Percentiles rank a stretch among this genome's conserved stretches.
Evolutionary conservation across 2,888 invertebrate species (phyloP).

Genomic region (Listrodromus nycthemerus): DNA sequence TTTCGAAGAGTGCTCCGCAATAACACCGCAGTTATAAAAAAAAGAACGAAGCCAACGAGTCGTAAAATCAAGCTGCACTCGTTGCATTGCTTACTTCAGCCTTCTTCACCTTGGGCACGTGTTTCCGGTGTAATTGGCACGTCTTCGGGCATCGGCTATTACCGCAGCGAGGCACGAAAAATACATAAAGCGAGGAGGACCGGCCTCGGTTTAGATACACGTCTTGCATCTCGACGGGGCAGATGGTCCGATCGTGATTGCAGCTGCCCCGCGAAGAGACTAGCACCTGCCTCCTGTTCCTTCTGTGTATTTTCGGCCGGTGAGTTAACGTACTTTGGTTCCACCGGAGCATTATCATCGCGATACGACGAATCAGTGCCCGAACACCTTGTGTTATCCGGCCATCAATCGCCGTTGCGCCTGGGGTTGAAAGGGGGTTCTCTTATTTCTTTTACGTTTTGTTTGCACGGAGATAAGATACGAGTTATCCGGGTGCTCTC

Average conservation of each 20-base stretch:
- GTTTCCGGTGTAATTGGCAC: slow-evolving; percentile 79
- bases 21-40: slow-evolving; percentile 18
- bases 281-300: slow-evolving; percentile 83
- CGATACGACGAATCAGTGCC: slow-evolving; percentile 77
- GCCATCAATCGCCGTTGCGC: slow-evolving; percentile 14
- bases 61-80: slow-evolving; percentile 70
- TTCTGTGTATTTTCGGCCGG: slow-evolving; percentile 42
- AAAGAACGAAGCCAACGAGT: slow-evolving; percentile 38
- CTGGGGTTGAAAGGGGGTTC: background rate
- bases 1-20: background rate
- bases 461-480: slow-evolving; percentile 22
- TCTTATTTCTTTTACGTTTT: background rate
- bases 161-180: slow-evolving; percentile 42
- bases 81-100: slow-evolving; percentile 50
- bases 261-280: slow-evolving; percentile 76
- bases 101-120: slow-evolving; percentile 73
- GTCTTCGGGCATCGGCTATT: slow-evolving; percentile 64
- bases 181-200: slow-evolving; percentile 51
- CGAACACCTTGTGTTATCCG: background rate
- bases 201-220: slow-evolving; percentile 70
- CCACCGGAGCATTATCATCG: slow-evolving; percentile 69
- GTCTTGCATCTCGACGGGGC: slow-evolving; percentile 72
- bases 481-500: slow-evolving; percentile 6
- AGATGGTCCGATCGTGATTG: slow-evolving; percentile 82
- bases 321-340: slow-evolving; percentile 25